phyloP scores from a whole-genome alignment of 2,888 invertebrate genomes.

The Tenthredo mesomela region DNA sequence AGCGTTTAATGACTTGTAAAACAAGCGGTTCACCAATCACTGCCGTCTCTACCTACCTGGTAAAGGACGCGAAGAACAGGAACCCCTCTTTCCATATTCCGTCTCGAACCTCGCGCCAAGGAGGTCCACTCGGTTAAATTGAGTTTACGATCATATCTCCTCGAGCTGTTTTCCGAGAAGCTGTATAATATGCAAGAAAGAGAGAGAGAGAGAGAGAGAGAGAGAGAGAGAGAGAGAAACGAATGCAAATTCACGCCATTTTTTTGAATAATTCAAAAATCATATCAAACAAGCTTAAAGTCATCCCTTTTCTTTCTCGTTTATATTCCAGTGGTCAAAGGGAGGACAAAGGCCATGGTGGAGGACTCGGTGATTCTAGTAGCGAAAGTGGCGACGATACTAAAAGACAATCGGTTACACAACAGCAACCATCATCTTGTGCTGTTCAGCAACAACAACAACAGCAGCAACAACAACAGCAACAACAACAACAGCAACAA shows the following conservation, averaged over 20 bases:
- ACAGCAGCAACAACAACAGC: slow-evolving; percentile 66
- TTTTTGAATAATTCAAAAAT: neutral
- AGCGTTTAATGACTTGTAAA: slow-evolving; percentile 76
- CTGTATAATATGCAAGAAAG: neutral
- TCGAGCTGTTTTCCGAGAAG: neutral
- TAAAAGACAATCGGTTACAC: slow-evolving; percentile 68
- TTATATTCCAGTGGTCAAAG: slow-evolving; percentile 72
- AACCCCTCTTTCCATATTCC: neutral
- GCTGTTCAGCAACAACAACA: slow-evolving; percentile 56
- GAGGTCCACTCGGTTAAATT: slow-evolving; percentile 34
- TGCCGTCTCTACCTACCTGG: slow-evolving; percentile 26
- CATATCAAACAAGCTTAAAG: neutral
- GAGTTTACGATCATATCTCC: slow-evolving; percentile 22
- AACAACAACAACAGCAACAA: slow-evolving; percentile 63
- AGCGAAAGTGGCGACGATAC: slow-evolving; percentile 76
- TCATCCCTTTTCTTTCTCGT: neutral
- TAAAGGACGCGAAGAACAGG: neutral
- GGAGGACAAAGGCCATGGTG: slow-evolving; percentile 73
- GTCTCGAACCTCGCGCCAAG: slow-evolving; percentile 13
- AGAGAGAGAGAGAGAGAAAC: neutral
- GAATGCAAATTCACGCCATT: neutral
- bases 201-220: neutral
- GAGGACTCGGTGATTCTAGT: slow-evolving; percentile 72
- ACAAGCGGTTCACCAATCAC: slow-evolving; percentile 76
- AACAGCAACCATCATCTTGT: slow-evolving; percentile 55